Evolutionary conservation across 2,797 vertebrate genomes (phyloP).

Genomic region (Sebastes matsubarae): DNA sequence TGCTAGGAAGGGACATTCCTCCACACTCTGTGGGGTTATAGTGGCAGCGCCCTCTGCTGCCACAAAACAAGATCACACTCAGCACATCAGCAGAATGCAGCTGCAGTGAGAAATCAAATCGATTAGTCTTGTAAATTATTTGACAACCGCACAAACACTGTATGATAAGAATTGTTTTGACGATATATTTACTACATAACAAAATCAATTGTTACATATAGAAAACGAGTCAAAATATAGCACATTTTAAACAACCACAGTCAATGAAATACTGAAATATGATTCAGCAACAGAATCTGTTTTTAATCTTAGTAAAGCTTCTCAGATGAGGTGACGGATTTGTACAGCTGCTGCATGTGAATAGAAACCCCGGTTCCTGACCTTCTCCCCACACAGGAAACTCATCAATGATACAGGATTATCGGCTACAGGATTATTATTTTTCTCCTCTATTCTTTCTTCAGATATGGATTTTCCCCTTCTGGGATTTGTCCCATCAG

Average conservation of each 20-base stretch:
- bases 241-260: not conserved
- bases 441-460: not conserved
- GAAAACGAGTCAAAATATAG: not conserved
- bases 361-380: constrained; percentile 18
- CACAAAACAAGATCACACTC: constrained; percentile 1
- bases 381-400: constrained; percentile 10
- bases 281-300: not conserved
- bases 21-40: not conserved
- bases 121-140: not conserved
- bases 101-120: not conserved
- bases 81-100: not conserved
- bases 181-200: not conserved
- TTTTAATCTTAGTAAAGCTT: constrained; percentile 42
- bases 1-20: constrained; percentile 22
- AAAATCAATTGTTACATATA: not conserved
- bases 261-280: constrained; percentile 8
- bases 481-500: not conserved
- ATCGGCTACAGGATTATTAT: constrained; percentile 26
- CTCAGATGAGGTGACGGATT: constrained; percentile 31
- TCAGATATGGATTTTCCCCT: not conserved
- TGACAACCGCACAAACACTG: not conserved
- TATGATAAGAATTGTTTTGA: not conserved
- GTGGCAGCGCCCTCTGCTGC: constrained; percentile 68
- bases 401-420: constrained; percentile 40
- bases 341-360: constrained; percentile 4